Percentiles rank a stretch among this genome's conserved stretches.
These are phyloP conservation scores for Brenthis ino DNA, from an alignment of 2,888 invertebrate species.

Conservation along the genomic window DNA sequence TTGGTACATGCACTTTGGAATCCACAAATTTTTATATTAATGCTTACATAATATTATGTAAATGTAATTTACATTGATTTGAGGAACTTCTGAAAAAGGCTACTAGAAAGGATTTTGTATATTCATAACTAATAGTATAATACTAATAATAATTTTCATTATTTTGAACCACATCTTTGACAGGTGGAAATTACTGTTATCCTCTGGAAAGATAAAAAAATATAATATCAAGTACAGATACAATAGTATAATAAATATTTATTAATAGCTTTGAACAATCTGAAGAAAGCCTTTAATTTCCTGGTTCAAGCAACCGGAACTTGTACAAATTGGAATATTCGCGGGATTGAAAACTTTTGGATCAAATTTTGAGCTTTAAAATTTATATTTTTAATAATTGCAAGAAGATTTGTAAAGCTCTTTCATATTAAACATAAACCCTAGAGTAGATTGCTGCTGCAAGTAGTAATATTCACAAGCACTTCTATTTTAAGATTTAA, in stretches of 20 bases:
- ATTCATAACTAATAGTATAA: too few species aligned
- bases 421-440: neutral
- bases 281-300: conserved; percentile 24
- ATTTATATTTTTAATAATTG: conserved; percentile 13
- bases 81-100: too few species aligned
- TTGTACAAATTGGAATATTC: conserved; percentile 26
- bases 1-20: too few species aligned
- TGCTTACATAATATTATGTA: too few species aligned
- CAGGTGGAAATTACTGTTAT: neutral
- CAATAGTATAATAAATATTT: conserved; percentile 19
- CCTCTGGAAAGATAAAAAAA: neutral
- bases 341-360: conserved; percentile 1
- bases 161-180: too few species aligned
- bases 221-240: conserved; percentile 9
- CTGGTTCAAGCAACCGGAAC: conserved; percentile 23
- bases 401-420: neutral
- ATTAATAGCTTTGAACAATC: conserved; percentile 19
- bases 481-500: too few species aligned
- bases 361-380: conserved; percentile 8
- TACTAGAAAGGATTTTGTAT: too few species aligned
- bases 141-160: too few species aligned
- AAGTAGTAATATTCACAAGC: too few species aligned
- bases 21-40: too few species aligned
- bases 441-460: neutral
- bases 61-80: too few species aligned